Percentiles rank a stretch among this genome's conserved stretches.
These are phyloP conservation scores for Otolemur garnettii DNA, from an alignment of 2,113 vertebrate species.

Conservation along the genomic window DNA sequence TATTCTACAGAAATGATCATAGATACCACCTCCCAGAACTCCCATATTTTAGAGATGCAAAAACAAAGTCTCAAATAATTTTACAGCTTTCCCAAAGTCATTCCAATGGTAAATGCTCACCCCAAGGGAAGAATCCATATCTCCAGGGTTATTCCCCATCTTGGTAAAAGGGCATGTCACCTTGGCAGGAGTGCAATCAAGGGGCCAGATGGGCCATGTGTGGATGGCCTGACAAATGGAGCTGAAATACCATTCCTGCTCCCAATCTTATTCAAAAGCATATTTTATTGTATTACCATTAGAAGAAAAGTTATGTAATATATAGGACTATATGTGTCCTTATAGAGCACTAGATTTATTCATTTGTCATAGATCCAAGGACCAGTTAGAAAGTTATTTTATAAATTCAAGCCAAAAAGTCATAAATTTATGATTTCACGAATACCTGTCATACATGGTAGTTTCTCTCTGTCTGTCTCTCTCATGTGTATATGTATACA, in stretches of 20 bases:
- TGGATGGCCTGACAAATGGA: neutral
- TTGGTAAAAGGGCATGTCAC: neutral
- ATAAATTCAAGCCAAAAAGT: neutral
- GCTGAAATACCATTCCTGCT: neutral
- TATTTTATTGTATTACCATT: neutral
- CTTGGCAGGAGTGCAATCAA: too few relatives aligned
- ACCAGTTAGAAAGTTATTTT: neutral
- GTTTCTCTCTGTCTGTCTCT: neutral
- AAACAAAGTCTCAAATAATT: neutral
- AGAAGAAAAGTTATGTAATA: neutral
- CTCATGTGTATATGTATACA: too few relatives aligned
- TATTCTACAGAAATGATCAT: neutral
- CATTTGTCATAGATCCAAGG: neutral
- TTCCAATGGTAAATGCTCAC: neutral
- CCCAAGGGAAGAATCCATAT: neutral
- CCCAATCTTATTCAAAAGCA: neutral
- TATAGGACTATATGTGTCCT: neutral
- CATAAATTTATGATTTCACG: neutral
- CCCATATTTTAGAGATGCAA: neutral
- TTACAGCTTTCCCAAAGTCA: neutral
- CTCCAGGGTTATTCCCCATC: neutral
- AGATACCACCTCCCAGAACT: neutral
- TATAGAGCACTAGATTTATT: neutral
- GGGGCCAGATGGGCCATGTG: rapidly evolving
- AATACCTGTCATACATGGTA: neutral